A percentile compares a stretch with the other conserved stretches of the same genome.
These are phyloP conservation scores for Drosophila rellima DNA, from an alignment of 2,888 invertebrate species.

Conservation along the genomic window DNA sequence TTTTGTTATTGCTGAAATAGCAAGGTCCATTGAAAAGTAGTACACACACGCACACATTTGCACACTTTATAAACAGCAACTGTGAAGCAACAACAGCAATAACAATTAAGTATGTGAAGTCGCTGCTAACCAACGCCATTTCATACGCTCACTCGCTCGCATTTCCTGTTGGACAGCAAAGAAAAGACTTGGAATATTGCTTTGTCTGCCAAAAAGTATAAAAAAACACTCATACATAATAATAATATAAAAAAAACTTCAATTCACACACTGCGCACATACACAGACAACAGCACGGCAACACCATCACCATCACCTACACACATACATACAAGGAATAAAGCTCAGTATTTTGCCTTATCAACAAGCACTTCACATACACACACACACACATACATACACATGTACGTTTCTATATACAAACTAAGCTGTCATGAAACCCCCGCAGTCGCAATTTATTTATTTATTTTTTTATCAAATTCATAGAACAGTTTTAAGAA, in stretches of 20 bases:
- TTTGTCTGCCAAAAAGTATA: constrained; percentile 71
- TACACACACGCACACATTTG: constrained; percentile 25
- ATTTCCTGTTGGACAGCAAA: constrained; percentile 72
- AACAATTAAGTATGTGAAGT: constrained; percentile 52
- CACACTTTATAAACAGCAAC: constrained; percentile 19
- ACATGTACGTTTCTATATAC: constrained; percentile 7
- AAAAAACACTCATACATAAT: constrained; percentile 56
- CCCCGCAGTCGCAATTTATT: constrained; percentile 24
- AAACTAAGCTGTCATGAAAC: constrained; percentile 38
- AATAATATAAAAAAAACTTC: constrained; percentile 57
- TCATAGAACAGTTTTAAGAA: constrained; percentile 54
- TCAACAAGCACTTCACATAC: constrained; percentile 34
- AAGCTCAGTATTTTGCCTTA: constrained; percentile 32
- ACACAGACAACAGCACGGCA: constrained; percentile 29
- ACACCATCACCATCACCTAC: constrained; percentile 51
- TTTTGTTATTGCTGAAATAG: constrained; percentile 32
- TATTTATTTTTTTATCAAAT: constrained; percentile 61
- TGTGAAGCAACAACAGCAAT: constrained; percentile 42
- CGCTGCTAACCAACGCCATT: constrained; percentile 65
- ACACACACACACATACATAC: constrained; percentile 17
- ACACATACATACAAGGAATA: constrained; percentile 20
- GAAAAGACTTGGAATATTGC: constrained; percentile 62
- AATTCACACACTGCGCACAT: constrained; percentile 60
- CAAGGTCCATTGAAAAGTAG: constrained; percentile 49
- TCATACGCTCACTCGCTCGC: constrained; percentile 74